Conservation (phyloP, 2,113 vertebrate species). For the Irena cyanogastra region DNA sequence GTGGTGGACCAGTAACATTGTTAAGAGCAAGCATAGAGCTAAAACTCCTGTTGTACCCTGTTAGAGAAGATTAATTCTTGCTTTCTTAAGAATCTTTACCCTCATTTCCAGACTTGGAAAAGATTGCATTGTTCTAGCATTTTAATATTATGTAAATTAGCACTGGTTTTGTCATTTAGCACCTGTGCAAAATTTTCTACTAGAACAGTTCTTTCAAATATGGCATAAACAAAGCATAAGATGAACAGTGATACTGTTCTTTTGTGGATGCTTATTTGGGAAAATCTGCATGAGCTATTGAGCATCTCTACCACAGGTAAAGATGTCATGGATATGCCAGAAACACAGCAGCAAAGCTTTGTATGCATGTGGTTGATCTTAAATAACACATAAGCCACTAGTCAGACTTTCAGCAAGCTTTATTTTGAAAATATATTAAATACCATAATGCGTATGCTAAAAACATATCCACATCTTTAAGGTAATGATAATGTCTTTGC, state of each 20-base stretch:
- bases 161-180: slow-evolving; percentile 31
- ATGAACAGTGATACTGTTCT: background rate
- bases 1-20: background rate
- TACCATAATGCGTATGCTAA: background rate
- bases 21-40: background rate
- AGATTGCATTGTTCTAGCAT: slow-evolving; percentile 34
- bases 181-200: slow-evolving; percentile 34
- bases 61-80: slow-evolving; percentile 17
- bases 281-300: background rate
- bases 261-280: background rate
- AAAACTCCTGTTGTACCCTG: background rate
- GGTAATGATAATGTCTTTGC: background rate
- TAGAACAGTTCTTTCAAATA: slow-evolving; percentile 13
- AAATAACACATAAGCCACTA: background rate
- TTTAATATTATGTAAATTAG: slow-evolving; percentile 48
- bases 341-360: background rate
- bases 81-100: background rate
- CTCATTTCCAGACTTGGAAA: background rate
- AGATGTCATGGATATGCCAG: background rate
- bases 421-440: background rate
- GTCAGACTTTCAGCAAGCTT: background rate
- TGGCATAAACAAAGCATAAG: background rate
- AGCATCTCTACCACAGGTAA: background rate
- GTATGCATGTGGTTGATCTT: background rate
- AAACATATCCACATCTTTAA: background rate